Conservation (phyloP, 1,140 invertebrate genomes). For the Rhopalosiphum maidis region DNA sequence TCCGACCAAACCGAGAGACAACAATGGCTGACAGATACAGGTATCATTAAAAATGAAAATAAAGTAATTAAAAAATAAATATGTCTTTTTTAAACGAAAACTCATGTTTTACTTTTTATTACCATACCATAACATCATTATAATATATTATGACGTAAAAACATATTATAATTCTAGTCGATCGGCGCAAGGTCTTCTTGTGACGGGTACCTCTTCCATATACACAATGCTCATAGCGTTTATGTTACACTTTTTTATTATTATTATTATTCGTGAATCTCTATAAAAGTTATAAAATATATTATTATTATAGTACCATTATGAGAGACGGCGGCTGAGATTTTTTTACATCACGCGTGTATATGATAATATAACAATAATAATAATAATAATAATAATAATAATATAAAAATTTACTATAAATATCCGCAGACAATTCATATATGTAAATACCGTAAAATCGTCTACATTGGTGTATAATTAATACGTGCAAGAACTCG, state of each 20-base stretch:
- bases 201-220: neutral
- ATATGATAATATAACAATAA: neutral
- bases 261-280: neutral
- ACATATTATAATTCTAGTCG: neutral
- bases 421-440: neutral
- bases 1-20: neutral
- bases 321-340: neutral
- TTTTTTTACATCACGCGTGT: neutral
- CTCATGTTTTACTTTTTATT: constrained; percentile 45
- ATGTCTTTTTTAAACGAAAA: constrained; percentile 47
- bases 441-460: neutral
- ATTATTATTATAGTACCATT: neutral
- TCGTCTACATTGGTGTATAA: neutral
- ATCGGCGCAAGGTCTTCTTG: neutral
- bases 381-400: neutral
- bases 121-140: neutral
- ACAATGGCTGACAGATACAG: neutral
- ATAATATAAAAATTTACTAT: neutral
- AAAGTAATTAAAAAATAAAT: constrained; percentile 28
- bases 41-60: neutral
- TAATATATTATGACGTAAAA: neutral
- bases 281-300: neutral
- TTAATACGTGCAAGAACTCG: neutral
- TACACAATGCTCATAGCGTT: neutral
- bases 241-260: neutral